These are phyloP conservation scores for Bergia sp. DNA, from an alignment of 92 coral and sea anemone genomes.

Conservation along the genomic window DNA sequence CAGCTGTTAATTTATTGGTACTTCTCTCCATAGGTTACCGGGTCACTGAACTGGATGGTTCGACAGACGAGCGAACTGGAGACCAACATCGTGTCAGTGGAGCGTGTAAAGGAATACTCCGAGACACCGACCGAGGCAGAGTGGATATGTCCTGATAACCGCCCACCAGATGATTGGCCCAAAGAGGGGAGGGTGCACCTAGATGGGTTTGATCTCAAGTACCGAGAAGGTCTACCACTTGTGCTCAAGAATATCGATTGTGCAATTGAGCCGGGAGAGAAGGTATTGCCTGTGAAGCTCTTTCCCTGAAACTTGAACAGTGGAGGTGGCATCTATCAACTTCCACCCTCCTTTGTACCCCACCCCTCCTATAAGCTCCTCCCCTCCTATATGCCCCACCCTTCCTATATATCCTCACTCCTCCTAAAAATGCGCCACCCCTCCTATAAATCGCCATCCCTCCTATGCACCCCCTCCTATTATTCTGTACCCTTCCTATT, in stretches of 20 bases:
- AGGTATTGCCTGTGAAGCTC: constrained; percentile 47
- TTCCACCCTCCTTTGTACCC: too few relatives aligned
- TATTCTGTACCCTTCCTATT: too few relatives aligned
- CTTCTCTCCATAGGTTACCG: constrained; percentile 60
- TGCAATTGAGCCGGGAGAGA: constrained; percentile 76
- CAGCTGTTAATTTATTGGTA: neutral
- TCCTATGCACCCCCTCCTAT: too few relatives aligned
- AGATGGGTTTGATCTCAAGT: constrained; percentile 75
- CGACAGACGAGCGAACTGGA: constrained; percentile 93
- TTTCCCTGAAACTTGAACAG: too few relatives aligned
- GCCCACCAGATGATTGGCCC: constrained; percentile 84
- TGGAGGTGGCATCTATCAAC: too few relatives aligned
- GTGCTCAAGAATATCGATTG: constrained; percentile 73
- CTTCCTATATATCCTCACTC: too few relatives aligned
- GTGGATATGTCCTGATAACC: constrained; percentile 75
- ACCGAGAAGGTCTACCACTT: constrained; percentile 80
- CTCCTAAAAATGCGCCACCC: too few relatives aligned
- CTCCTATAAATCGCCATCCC: too few relatives aligned
- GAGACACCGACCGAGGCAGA: constrained; percentile 83
- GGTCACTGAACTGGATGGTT: constrained; percentile 89
- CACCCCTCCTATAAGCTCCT: too few relatives aligned
- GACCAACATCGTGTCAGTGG: constrained; percentile 92
- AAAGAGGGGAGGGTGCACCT: constrained; percentile 66
- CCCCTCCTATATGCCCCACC: too few relatives aligned
- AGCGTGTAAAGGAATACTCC: constrained; percentile 85